These are phyloP conservation scores for Dendrolimus houi DNA, from an alignment of 2,888 invertebrate species.

Conservation along the genomic window DNA sequence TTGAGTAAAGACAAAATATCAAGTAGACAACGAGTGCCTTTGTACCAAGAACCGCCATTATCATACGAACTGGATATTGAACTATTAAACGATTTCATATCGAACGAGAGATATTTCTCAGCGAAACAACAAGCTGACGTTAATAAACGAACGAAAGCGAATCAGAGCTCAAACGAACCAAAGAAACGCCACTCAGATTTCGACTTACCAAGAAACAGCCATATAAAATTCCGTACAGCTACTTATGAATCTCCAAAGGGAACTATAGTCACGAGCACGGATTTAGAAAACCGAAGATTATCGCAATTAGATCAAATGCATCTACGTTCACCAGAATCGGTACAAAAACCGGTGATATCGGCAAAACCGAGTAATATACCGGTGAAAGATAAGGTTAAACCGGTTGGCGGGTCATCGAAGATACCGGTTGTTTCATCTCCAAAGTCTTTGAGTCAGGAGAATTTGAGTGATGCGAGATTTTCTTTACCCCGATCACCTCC, in stretches of 20 bases:
- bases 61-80: conserved; percentile 64
- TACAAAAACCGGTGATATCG: conserved; percentile 52
- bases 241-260: conserved; percentile 78
- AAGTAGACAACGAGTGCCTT: conserved; percentile 55
- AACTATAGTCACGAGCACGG: conserved; percentile 71
- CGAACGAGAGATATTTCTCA: conserved; percentile 61
- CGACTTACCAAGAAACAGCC: conserved; percentile 71
- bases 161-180: conserved; percentile 46
- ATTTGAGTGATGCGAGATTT: conserved; percentile 54
- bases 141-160: conserved; percentile 56
- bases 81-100: conserved; percentile 64
- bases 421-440: conserved; percentile 67
- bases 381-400: conserved; percentile 52
- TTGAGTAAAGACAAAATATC: conserved; percentile 47
- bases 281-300: conserved; percentile 71
- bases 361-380: conserved; percentile 70
- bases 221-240: conserved; percentile 79
- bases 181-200: conserved; percentile 71
- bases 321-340: conserved; percentile 38
- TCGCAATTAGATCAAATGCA: conserved; percentile 73
- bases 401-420: conserved; percentile 59
- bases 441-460: conserved; percentile 70
- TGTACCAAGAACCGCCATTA: conserved; percentile 46
- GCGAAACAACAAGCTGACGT: conserved; percentile 54
- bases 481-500: conserved; percentile 61